phyloP scores from a whole-genome alignment of 2,797 vertebrate species.

The Saxicola maurus region DNA sequence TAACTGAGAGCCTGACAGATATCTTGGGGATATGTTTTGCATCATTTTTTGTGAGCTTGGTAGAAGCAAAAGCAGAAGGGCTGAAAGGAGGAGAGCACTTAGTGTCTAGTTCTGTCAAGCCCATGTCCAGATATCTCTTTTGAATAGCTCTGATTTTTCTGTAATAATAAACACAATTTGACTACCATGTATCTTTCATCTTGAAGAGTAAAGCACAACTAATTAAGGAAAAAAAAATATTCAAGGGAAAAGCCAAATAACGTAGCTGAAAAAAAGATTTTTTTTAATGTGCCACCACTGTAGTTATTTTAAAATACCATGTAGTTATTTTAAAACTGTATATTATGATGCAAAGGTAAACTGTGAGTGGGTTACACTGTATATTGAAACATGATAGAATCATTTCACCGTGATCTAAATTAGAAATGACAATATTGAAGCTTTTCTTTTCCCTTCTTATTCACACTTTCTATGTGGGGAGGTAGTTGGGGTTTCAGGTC shows the following conservation, averaged over 20 bases:
- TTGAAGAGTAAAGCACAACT: background rate
- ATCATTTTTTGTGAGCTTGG: background rate
- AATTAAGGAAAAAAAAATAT: background rate
- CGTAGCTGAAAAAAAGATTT: background rate
- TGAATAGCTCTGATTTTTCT: background rate
- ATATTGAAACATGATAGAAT: background rate
- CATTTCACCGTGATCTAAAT: background rate
- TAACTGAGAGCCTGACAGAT: background rate
- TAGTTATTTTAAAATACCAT: background rate
- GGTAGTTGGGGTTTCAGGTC: background rate
- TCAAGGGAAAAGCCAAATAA: background rate
- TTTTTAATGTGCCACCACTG: background rate
- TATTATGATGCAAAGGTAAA: background rate
- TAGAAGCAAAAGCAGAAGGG: background rate
- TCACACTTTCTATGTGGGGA: background rate
- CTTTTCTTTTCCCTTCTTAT: background rate
- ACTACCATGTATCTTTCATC: background rate
- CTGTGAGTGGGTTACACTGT: background rate
- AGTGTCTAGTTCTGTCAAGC: background rate
- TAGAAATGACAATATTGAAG: background rate
- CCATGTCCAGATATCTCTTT: background rate
- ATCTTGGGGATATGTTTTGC: background rate
- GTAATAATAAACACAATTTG: background rate
- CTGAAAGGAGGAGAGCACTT: background rate
- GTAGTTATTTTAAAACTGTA: background rate